Conservation (phyloP, 2,888 invertebrate species). For the Antheraea yamamai region DNA sequence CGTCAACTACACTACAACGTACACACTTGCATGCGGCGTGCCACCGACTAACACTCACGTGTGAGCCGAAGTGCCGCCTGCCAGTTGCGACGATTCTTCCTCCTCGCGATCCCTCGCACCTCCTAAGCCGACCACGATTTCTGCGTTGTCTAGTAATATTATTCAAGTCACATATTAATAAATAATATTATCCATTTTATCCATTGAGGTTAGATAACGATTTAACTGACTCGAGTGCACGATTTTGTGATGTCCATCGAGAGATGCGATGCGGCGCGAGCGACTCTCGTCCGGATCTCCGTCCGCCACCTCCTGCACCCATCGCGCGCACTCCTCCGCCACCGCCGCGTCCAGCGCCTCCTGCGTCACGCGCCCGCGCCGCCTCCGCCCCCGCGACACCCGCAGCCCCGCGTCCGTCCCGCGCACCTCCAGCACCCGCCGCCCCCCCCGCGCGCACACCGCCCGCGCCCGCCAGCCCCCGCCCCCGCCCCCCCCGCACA, state of each 20-base stretch:
- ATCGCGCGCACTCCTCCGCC: constrained; percentile 63
- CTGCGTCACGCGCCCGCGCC: constrained; percentile 84
- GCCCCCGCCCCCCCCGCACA: constrained; percentile 38
- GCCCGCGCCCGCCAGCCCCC: constrained; percentile 34
- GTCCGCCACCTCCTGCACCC: constrained; percentile 46
- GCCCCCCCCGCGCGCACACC: constrained; percentile 75
- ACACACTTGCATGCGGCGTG: too few relatives aligned
- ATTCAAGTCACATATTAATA: background rate
- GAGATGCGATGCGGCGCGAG: background rate
- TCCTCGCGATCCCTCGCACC: constrained; percentile 28
- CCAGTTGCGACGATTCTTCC: constrained; percentile 47
- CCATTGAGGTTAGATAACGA: background rate
- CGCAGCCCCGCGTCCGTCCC: constrained; percentile 86
- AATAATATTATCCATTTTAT: background rate
- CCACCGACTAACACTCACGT: constrained; percentile 13
- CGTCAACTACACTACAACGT: background rate
- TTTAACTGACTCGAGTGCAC: background rate
- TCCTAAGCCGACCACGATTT: constrained; percentile 10
- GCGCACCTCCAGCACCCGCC: constrained; percentile 72
- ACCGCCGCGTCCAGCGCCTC: constrained; percentile 83
- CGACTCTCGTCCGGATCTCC: constrained; percentile 24
- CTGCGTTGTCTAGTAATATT: background rate
- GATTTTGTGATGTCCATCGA: background rate
- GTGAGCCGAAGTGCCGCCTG: constrained; percentile 24
- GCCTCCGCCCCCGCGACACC: constrained; percentile 81